phyloP scores from a whole-genome alignment of 2,113 vertebrate genomes.

The Coracopsis vasa region DNA sequence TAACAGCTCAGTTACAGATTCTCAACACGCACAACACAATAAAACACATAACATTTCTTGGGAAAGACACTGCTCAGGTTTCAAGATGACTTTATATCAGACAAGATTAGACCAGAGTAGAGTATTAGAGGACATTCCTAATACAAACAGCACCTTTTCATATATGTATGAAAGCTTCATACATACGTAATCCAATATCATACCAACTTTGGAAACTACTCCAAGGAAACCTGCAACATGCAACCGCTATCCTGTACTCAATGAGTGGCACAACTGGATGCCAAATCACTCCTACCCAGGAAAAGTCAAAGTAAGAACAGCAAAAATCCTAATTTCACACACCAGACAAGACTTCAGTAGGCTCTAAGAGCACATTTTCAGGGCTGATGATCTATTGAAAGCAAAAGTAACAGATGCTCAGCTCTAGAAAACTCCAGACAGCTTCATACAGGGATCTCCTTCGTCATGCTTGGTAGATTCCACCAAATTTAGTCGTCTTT shows the following conservation, averaged over 20 bases:
- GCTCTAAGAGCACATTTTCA: neutral
- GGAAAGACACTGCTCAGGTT: neutral
- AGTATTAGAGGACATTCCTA: neutral
- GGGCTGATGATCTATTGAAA: neutral
- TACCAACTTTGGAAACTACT: neutral
- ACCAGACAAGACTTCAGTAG: neutral
- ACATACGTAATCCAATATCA: neutral
- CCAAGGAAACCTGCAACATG: neutral
- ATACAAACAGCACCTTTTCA: neutral
- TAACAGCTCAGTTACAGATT: neutral
- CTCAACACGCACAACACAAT: neutral
- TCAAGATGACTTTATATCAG: neutral
- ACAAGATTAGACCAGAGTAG: neutral
- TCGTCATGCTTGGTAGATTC: neutral
- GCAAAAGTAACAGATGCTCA: neutral
- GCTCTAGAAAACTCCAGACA: neutral
- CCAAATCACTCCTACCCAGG: neutral
- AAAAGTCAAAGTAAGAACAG: neutral
- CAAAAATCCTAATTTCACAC: neutral
- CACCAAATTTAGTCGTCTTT: neutral
- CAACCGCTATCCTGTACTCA: neutral
- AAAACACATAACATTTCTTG: neutral
- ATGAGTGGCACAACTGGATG: neutral
- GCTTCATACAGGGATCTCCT: neutral
- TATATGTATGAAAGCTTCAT: neutral